Percentiles rank a stretch among this genome's conserved stretches.
These are phyloP conservation scores for Sisyra nigra DNA, from an alignment of 2,888 invertebrate genomes.

Conservation along the genomic window DNA sequence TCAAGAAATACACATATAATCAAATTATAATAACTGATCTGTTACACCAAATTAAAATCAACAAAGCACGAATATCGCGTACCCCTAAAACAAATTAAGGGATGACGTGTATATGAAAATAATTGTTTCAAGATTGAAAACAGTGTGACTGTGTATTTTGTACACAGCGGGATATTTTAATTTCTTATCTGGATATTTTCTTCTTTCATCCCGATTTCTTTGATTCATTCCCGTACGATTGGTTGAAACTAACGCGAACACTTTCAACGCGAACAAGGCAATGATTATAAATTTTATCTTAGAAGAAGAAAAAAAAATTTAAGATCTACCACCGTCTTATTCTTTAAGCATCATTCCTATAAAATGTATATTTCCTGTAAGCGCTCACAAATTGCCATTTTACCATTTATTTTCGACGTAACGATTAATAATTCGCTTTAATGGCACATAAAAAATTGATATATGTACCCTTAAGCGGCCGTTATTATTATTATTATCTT, in stretches of 20 bases:
- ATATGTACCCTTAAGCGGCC: slow-evolving; percentile 18
- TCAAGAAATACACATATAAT: too few relatives aligned
- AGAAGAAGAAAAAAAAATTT: too few relatives aligned
- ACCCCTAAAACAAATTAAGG: neutral
- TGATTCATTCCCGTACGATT: too few relatives aligned
- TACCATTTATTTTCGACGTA: slow-evolving; percentile 20
- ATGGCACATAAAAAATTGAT: slow-evolving; percentile 29
- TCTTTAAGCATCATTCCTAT: too few relatives aligned
- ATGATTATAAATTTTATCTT: too few relatives aligned
- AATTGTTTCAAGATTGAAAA: slow-evolving; percentile 5
- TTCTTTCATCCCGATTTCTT: too few relatives aligned
- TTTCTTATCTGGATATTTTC: slow-evolving; percentile 4
- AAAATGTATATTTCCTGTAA: slow-evolving; percentile 2
- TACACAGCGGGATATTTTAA: slow-evolving; percentile 8
- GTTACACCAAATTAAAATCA: too few relatives aligned
- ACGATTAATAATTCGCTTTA: slow-evolving; percentile 28
- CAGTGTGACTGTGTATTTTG: slow-evolving; percentile 4
- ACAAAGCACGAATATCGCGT: too few relatives aligned
- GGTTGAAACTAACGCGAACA: too few relatives aligned
- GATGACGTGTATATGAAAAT: slow-evolving; percentile 2
- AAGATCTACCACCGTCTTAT: too few relatives aligned
- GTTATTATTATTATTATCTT: slow-evolving; percentile 1
- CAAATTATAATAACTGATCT: too few relatives aligned
- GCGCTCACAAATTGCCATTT: slow-evolving; percentile 19
- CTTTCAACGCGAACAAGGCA: too few relatives aligned